phyloP scores from a whole-genome alignment of 2,113 vertebrate genomes.

The Capreolus pygargus region DNA sequence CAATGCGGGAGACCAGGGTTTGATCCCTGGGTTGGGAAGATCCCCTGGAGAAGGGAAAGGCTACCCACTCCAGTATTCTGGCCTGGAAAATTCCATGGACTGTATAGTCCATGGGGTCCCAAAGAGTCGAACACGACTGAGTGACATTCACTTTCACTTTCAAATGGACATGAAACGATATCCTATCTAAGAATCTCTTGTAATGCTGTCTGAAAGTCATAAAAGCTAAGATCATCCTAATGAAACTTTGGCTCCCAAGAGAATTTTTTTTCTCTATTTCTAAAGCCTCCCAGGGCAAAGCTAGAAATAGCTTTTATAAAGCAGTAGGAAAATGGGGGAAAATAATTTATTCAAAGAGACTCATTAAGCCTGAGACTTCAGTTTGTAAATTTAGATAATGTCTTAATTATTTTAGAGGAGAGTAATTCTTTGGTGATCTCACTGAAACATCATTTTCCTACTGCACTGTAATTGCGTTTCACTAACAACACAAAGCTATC shows the following conservation, averaged over 20 bases:
- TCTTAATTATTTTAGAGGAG: neutral
- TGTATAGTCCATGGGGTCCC: neutral
- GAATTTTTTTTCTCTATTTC: neutral
- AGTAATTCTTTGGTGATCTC: neutral
- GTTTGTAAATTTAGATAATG: slow-evolving; percentile 8
- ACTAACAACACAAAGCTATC: neutral
- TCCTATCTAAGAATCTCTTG: neutral
- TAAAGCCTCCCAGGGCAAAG: neutral
- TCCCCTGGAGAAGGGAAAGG: neutral
- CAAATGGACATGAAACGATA: neutral
- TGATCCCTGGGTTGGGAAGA: neutral
- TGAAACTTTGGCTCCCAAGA: neutral
- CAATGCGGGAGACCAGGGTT: neutral
- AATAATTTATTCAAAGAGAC: neutral
- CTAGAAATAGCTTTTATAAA: neutral
- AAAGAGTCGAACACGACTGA: neutral
- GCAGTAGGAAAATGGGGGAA: neutral
- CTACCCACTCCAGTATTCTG: neutral
- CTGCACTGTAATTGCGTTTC: neutral
- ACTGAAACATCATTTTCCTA: neutral
- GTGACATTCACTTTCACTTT: neutral
- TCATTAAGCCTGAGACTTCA: neutral
- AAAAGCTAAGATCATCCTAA: neutral
- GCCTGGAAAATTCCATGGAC: neutral
- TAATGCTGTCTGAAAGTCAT: neutral